Base-by-base conservation (phyloP, 2,797 vertebrate species). In the Macrochelys suwanniensis region DNA sequence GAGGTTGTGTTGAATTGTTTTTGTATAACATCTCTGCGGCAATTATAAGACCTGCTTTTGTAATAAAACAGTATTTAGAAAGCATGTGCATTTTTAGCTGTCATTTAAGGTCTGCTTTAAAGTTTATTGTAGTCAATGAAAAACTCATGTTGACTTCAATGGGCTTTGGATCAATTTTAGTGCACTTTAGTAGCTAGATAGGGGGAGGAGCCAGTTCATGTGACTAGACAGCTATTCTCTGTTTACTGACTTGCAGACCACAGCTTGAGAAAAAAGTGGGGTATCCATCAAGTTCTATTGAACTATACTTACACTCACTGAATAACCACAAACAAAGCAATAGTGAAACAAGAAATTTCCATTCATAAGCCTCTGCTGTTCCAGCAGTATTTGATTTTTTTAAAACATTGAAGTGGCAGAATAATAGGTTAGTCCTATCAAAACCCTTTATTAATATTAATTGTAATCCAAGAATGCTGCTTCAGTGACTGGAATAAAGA, bases 181-280 rank as follows among this genome's bases (percentile, higher is more conserved):
- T 37, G n/a, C 17, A 68, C 19, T 37, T 71, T 37, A 37, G 65
- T 19, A 23, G n/a, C n/a, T 68, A 21, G 16, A 23, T 17, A 59
- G 33, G n/a, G n/a, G 19, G n/a, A 71, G n/a, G 17, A 71, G n/a
- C 21, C n/a, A 71, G 65, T 71, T 37, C 65, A 71, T 71, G 19
- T 37, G n/a, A 42, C 21, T 37, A 71, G 65, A 19, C 65, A 11
- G 10, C 65, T 71, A 71, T 71, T 37, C 17, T 2, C 5, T 42
- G n/a, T 37, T 68, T 37, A 68, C 26, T 28, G 19, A 71, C 19
- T 31, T 90, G 25, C 21, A 71, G 49, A 5, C 4, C 23, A 7
- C 16, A 1, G 1, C 33, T 71, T 85, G 12, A 0, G 1, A 57
- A 77, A 84, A 90, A 56, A 2, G 2, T 2, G 5, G 5, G 1